These are phyloP conservation scores for Catharus bicknelli DNA, from an alignment of 2,113 vertebrate species.

Conservation along the genomic window DNA sequence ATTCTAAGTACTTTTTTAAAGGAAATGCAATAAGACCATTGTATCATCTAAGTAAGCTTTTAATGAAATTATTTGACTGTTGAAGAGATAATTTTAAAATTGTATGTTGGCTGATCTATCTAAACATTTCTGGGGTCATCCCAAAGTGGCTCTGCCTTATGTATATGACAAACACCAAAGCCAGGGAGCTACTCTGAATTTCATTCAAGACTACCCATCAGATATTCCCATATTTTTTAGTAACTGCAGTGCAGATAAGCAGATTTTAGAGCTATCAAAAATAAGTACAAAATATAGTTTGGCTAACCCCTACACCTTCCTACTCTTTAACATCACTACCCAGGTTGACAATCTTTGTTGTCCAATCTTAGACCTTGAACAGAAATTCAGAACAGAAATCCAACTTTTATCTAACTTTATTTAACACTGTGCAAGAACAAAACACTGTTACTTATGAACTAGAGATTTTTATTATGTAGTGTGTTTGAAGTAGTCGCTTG, in stretches of 20 bases:
- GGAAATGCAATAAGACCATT: not conserved
- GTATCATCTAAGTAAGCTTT: not conserved
- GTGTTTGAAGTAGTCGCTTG: not conserved
- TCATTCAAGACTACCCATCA: not conserved
- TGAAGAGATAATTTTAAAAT: not conserved
- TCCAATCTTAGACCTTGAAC: not conserved
- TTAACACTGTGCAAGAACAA: not conserved
- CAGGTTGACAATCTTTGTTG: not conserved
- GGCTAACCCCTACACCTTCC: not conserved
- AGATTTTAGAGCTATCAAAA: not conserved
- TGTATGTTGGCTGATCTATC: not conserved
- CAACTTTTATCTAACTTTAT: not conserved
- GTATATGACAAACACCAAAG: not conserved
- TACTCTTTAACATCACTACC: not conserved
- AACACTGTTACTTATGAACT: not conserved
- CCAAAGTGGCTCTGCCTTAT: not conserved
- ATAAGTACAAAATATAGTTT: not conserved
- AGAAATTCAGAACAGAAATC: not conserved
- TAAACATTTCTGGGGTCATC: not conserved
- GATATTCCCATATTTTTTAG: not conserved
- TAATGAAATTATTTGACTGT: not conserved
- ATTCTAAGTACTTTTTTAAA: not conserved
- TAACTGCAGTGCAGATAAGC: not conserved
- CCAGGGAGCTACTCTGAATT: not conserved
- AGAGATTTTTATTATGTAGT: not conserved